Base-by-base conservation (phyloP, 2,888 invertebrate genomes). In the Acrobasis repandana region DNA sequence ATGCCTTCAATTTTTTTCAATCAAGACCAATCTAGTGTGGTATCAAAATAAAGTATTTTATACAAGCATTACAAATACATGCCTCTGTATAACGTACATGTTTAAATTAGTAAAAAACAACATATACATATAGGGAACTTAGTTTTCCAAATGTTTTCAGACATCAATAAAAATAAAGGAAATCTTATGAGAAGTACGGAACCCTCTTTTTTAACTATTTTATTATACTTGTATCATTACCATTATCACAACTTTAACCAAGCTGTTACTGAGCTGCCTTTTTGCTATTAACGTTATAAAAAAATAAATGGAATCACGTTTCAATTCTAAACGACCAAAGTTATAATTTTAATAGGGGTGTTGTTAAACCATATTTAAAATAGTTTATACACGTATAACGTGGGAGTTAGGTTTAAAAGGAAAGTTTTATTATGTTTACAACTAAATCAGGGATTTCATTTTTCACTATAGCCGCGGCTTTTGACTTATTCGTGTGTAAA, bases 401-500 rank as follows among this genome's bases (percentile, higher is more conserved):
- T 36, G 9, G 36, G 36, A 36, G 36, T 36, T 43, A 9, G 10
- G 14, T 28, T 33, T 51, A 34, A 34, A 51, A 34, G 14, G 28
- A 33, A 51, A 33, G 34, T 51, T 18, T 51, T 28, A 50, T 51
- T 51, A 33, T n/a, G n/a, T 43, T n/a, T 33, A 33, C 5, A 51
- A 15, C 51, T 2, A 51, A 34, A 51, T 51, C 15, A 51, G 33
- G 5, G 4, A 6, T 51, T 51, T 33, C 15, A 34, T 33, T 28
- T 34, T 20, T 10, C 9, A 51, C 6, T 9, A 11, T 34, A 11
- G 1, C 5, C n/a, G 34, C n/a, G 14, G 14, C n/a, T 51, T 1
- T 51, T 34, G 8, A n/a, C n/a, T 51, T 34, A 15, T 51, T 51
- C 34, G 34, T 51, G 51, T 51, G 51, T 34, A 33, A 51, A 34